These are phyloP conservation scores for Hyla sarda DNA, from an alignment of 2,113 vertebrate genomes.

Conservation along the genomic window DNA sequence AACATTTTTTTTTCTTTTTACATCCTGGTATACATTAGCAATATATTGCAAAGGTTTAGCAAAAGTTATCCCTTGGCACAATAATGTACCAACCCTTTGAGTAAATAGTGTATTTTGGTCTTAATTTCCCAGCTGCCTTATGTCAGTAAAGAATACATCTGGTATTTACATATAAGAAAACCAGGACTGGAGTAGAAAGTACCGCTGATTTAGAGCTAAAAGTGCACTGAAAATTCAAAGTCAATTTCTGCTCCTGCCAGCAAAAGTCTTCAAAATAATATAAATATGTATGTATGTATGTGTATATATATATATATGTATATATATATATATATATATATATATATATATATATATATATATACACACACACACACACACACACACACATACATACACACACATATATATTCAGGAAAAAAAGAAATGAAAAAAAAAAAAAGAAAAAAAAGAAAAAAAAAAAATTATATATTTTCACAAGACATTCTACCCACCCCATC, in stretches of 20 bases:
- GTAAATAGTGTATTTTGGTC: constrained; percentile 46
- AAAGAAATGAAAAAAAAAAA: constrained; percentile 15
- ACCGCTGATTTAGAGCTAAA: constrained; percentile 67
- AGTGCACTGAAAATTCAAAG: constrained; percentile 81
- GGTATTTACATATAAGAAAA: constrained; percentile 57
- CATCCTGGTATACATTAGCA: constrained; percentile 46
- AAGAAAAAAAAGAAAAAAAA: neutral
- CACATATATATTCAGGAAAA: no score
- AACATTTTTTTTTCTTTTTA: constrained; percentile 42
- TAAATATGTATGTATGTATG: no score
- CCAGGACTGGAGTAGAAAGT: constrained; percentile 58
- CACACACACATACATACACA: no score
- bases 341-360: no score
- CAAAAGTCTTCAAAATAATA: constrained; percentile 70
- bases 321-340: no score
- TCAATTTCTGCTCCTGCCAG: constrained; percentile 72
- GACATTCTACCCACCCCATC: constrained; percentile 59
- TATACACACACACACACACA: no score
- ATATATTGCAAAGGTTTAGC: constrained; percentile 49
- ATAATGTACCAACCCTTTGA: constrained; percentile 40
- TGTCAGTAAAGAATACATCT: constrained; percentile 50
- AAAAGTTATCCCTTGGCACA: constrained; percentile 41
- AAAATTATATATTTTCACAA: constrained; percentile 57
- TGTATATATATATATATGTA: no score
- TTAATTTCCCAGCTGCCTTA: constrained; percentile 43